Evolutionary conservation across 2,797 vertebrate genomes (phyloP).

Genomic region (Macropus fuliginosus): DNA sequence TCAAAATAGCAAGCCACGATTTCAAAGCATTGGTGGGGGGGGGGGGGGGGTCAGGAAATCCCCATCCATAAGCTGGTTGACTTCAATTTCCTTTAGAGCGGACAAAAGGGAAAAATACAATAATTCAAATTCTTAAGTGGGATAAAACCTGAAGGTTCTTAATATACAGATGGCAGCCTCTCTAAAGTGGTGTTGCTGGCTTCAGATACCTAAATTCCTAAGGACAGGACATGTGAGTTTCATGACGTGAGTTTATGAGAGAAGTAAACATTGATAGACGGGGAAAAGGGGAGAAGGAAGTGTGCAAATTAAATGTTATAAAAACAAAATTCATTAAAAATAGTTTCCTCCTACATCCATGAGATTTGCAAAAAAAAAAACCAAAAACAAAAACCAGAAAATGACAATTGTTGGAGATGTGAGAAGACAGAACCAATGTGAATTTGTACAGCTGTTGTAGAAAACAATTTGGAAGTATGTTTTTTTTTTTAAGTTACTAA

Average conservation of each 20-base stretch:
- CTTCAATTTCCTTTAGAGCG: constrained; percentile 66
- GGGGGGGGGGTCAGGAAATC: constrained; percentile 20
- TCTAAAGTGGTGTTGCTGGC: neutral
- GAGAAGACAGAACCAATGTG: neutral
- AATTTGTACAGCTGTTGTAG: neutral
- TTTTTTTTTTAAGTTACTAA: neutral
- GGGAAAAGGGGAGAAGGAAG: neutral
- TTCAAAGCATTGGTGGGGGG: constrained; percentile 57
- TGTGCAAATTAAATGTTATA: constrained; percentile 33
- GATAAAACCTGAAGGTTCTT: neutral
- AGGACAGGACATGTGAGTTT: neutral
- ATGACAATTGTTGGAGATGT: neutral
- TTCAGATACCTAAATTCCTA: neutral
- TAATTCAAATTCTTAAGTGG: constrained; percentile 10
- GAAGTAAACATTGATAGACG: neutral
- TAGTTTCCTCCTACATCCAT: constrained; percentile 12
- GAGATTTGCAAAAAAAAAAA: neutral
- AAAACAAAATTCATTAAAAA: neutral
- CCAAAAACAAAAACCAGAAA: neutral
- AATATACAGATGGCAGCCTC: neutral
- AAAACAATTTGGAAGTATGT: neutral
- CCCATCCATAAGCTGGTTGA: constrained; percentile 25
- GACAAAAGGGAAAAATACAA: constrained; percentile 48
- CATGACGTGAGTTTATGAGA: neutral
- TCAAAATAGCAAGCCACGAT: constrained; percentile 42